Evolutionary conservation across 1,140 invertebrate genomes (phyloP), one percentile per base, ranked within the genome.

Genomic region (Drosophila punjabiensis): DNA sequence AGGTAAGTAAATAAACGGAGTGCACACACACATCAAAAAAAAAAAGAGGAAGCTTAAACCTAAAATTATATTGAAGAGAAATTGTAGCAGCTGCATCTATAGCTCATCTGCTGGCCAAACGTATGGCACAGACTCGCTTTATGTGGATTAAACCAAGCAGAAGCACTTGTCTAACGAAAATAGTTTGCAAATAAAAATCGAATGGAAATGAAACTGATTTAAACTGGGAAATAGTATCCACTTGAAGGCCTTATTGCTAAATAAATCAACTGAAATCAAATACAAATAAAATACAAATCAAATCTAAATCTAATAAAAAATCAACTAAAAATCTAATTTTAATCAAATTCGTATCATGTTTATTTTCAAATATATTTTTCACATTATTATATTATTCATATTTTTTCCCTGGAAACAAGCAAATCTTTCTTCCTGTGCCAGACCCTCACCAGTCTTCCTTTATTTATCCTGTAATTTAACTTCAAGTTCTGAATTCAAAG

Each of bases 1-100:
- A 18, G 37, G 35, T 20, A 30, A 43, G 20, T 63, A 73, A 73
- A 73, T 56, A 63, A 33, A 52, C n/a, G 24, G 3, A 28, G 30
- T 14, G 30, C 14, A 24, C 33, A 30, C 24, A 37, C 32, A 35
- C 24, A n/a, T n/a, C 24, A 7, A 35, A 14, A 37, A n/a, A 28
- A 28, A 28, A 13, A 24, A 11, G 18, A n/a, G 16, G 8, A 24
- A 24, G 20, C 13, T 14, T 8, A 24, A 48, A 48, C 13, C 45
- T 14, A 8, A 7, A 48, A 28, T 28, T 50, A n/a, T 16, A 50
- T 7, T 10, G 14, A 50, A 24, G 24, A 9, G 14, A 28, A 48
- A 24, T 24, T 13, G 24, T 16, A 28, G 4, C 47, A 50, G 48
- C 14, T 50, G 48, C 28, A 28, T 16, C 0, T 13, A 28, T 5